These are phyloP conservation scores for Rattus rattus DNA, from an alignment of 2,113 vertebrate genomes.

Conservation along the genomic window DNA sequence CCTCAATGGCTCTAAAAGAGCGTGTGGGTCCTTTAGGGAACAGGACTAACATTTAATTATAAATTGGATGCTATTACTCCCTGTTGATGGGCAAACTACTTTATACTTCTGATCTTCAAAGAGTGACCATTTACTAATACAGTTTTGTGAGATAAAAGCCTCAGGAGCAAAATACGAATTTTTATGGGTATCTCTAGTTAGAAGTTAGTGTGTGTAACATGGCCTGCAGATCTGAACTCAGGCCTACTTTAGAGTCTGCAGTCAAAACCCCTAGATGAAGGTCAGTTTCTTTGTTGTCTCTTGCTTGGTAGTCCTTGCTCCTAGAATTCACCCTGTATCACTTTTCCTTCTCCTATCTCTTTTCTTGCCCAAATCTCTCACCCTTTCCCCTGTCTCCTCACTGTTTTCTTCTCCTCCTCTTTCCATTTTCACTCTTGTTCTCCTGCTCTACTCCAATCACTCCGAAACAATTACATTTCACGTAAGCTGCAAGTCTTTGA, in stretches of 20 bases:
- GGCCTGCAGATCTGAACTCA: neutral
- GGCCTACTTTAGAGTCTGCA: neutral
- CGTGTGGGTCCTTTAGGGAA: fast-evolving
- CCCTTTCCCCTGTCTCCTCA: neutral
- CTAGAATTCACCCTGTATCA: neutral
- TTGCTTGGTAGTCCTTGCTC: neutral
- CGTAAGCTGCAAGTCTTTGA: neutral
- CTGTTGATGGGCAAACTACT: neutral
- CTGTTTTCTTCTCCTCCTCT: neutral
- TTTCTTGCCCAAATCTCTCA: no score
- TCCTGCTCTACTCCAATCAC: neutral
- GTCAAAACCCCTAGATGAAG: neutral
- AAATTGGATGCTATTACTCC: neutral
- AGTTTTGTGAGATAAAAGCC: neutral
- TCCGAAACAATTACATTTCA: neutral
- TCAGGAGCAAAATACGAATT: neutral
- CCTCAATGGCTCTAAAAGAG: neutral
- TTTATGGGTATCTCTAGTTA: neutral
- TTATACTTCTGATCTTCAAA: neutral
- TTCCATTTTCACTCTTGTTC: no score
- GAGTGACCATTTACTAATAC: neutral
- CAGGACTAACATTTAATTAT: neutral
- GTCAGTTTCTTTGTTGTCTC: neutral
- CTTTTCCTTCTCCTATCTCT: neutral
- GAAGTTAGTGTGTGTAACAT: neutral